Conservation (phyloP, 2,888 invertebrate genomes). For the Heliconius ethilla region DNA sequence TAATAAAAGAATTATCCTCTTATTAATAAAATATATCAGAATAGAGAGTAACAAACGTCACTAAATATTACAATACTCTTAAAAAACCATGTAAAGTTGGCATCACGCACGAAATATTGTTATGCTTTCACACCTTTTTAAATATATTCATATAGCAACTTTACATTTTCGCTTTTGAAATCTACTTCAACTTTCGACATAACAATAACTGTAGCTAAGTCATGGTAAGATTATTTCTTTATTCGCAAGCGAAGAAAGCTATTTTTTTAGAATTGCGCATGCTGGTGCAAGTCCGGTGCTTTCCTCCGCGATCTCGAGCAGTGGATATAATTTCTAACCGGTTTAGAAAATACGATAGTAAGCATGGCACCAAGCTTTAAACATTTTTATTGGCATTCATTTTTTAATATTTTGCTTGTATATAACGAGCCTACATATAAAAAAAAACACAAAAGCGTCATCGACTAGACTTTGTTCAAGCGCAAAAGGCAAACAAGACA, state of each 20-base stretch:
- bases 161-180: conserved; percentile 28
- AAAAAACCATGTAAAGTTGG: conserved; percentile 19
- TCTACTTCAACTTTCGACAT: conserved; percentile 39
- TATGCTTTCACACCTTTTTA: conserved; percentile 40
- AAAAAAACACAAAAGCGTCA: not conserved
- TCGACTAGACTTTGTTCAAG: not conserved
- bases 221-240: conserved; percentile 36
- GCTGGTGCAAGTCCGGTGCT: conserved; percentile 65
- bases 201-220: conserved; percentile 38
- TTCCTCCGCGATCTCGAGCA: conserved; percentile 81
- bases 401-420: conserved; percentile 17
- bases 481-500: not conserved
- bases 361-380: conserved; percentile 56
- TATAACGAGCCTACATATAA: not conserved
- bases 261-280: conserved; percentile 52
- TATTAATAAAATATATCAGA: not conserved
- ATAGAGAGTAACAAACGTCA: not conserved
- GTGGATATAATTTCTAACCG: conserved; percentile 80
- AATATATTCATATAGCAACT: conserved; percentile 31
- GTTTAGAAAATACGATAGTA: conserved; percentile 77
- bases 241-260: conserved; percentile 57
- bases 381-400: conserved; percentile 29
- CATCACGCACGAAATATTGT: conserved; percentile 30
- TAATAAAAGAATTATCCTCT: not conserved
- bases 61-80: conserved; percentile 18